Evolutionary conservation across 2,113 vertebrate genomes (phyloP), one percentile per base, ranked within the genome.

Genomic region (Panurus biarmicus): DNA sequence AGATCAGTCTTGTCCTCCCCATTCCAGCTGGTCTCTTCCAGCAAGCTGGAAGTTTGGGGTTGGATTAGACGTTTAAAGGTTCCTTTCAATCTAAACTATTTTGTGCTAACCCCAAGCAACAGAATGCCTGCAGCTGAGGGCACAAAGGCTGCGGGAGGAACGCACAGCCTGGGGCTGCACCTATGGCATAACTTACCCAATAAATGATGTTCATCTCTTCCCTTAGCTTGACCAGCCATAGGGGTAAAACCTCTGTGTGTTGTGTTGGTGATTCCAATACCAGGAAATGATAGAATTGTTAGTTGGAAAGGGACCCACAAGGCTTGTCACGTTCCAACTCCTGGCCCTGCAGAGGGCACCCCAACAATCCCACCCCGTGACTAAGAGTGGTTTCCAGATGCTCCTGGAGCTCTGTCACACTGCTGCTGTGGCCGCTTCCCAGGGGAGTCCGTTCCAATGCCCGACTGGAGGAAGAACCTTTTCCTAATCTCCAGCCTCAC

Each of bases 101-200:
- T 11, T n/a, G 14, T 48, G 35, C 33, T 53, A 15, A 26, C 12
- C 38, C n/a, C 38, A 53, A 15, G n/a, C 24, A 50, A 17, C 42
- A n/a, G 57, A 11, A 60, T 0, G 0, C 1, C 0, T 6, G 7
- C 19, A 7, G 50, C 3, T 5, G 7, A 17, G 48, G 22, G 12
- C 28, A 2, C 2, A 5, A 14, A 20, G 38, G 19, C 58, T 24
- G 21, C 2, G 4, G 2, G 0, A 21, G 3, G n/a, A 61, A 1
- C 26, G 1, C 5, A 2, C 15, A 3, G 6, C 12, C 40, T 10
- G 22, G 69, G 12, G 3, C 20, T 50, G 10, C 20, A 50, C 17
- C 0, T 16, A 0, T 12, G 35, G 1, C 2, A 0, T 4, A 4
- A 1, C 6, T 35, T n/a, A 23, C 6, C 14, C 6, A 2, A 3